Conservation (phyloP, 2,888 invertebrate genomes). For the Aphodius sticticus region DNA sequence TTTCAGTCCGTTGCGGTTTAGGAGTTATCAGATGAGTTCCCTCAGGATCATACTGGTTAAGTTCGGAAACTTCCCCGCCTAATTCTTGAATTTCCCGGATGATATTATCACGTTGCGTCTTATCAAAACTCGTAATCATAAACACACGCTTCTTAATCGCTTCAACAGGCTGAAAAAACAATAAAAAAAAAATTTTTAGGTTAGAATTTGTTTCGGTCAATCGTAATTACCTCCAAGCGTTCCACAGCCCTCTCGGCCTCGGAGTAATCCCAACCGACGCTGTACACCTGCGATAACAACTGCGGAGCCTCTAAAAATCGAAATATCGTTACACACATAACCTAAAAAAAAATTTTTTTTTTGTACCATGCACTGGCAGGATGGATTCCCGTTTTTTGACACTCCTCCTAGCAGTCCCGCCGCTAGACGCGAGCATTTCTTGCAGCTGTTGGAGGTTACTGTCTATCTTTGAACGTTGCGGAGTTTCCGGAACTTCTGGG, state of each 20-base stretch:
- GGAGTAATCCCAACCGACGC: slow-evolving; percentile 72
- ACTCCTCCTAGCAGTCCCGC: slow-evolving; percentile 50
- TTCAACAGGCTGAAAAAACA: slow-evolving; percentile 8
- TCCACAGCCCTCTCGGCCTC: slow-evolving; percentile 9
- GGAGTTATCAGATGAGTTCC: slow-evolving; percentile 82
- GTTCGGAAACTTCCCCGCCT: slow-evolving; percentile 71
- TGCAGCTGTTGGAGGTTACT: slow-evolving; percentile 63
- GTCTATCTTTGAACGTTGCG: slow-evolving; percentile 52
- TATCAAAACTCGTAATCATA: slow-evolving; percentile 54
- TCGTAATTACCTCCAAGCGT: neutral
- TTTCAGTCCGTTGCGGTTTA: slow-evolving; percentile 83
- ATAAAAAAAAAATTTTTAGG: neutral
- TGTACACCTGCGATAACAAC: slow-evolving; percentile 66
- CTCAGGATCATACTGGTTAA: slow-evolving; percentile 65
- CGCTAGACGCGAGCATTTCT: slow-evolving; percentile 61
- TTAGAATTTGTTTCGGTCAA: neutral
- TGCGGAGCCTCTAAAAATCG: neutral
- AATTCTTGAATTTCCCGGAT: slow-evolving; percentile 48
- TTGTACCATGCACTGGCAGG: slow-evolving; percentile 47
- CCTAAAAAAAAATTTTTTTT: neutral
- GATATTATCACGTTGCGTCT: slow-evolving; percentile 43
- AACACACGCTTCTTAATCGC: slow-evolving; percentile 43
- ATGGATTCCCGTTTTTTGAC: slow-evolving; percentile 52
- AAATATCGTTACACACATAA: neutral
- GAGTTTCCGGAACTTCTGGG: slow-evolving; percentile 28